Conservation (phyloP, 2,113 vertebrate genomes). For the Thalassarche chlororhynchos region DNA sequence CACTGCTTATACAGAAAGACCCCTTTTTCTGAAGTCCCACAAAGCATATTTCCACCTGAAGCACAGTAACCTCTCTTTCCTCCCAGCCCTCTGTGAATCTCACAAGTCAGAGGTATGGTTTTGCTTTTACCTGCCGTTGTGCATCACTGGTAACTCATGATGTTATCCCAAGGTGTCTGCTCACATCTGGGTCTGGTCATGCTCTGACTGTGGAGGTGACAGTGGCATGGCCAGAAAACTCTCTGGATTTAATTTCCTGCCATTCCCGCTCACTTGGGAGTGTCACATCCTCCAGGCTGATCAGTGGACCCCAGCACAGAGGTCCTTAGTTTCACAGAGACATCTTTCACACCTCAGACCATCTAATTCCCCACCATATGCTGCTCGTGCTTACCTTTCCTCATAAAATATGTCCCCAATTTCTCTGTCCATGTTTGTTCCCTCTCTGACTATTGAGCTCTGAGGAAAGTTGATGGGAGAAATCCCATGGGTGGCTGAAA, state of each 20-base stretch:
- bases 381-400: neutral
- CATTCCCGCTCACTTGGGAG: neutral
- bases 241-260: conserved; percentile 11
- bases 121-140: neutral
- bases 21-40: neutral
- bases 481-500: neutral
- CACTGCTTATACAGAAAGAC: neutral
- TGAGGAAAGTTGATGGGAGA: neutral
- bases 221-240: neutral
- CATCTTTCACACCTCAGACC: neutral
- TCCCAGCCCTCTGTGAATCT: neutral
- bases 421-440: neutral
- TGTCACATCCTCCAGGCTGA: neutral
- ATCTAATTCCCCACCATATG: neutral
- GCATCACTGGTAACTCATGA: neutral
- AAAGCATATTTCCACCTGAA: neutral
- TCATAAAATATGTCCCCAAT: neutral
- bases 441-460: neutral
- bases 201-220: neutral
- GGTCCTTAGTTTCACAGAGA: neutral
- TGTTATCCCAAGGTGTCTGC: neutral
- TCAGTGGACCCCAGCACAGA: neutral
- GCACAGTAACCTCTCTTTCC: neutral
- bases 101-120: neutral
- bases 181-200: neutral